These are phyloP conservation scores for Mus spicilegus DNA, from an alignment of 2,113 vertebrate species.

Conservation along the genomic window DNA sequence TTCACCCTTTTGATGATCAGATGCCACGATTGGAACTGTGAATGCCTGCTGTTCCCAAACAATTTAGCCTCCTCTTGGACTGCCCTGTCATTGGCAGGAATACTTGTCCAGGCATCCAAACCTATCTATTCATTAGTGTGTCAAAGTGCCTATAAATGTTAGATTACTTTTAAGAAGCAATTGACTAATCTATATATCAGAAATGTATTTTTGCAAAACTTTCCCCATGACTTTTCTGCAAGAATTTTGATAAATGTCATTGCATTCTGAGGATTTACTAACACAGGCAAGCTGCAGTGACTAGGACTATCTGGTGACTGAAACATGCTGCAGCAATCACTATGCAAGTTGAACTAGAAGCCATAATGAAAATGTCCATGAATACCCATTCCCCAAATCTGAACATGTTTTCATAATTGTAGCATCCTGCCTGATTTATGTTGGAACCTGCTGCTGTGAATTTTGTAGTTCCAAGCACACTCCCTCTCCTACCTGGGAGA, in stretches of 20 bases:
- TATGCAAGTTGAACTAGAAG: conserved; percentile 70
- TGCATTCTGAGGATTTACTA: conserved; percentile 53
- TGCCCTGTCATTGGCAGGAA: conserved; percentile 76
- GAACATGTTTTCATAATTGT: conserved; percentile 8
- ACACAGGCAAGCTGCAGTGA: conserved; percentile 14
- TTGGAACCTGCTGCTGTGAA: conserved; percentile 40
- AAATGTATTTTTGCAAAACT: conserved; percentile 54
- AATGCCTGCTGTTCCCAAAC: conserved; percentile 71
- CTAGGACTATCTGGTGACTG: conserved; percentile 68
- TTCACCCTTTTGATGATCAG: conserved; percentile 67
- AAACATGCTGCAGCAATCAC: conserved; percentile 75
- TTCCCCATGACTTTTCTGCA: conserved; percentile 21
- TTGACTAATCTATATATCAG: conserved; percentile 70
- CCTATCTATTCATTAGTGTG: conserved; percentile 78
- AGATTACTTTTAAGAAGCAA: conserved; percentile 77
- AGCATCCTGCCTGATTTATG: conserved; percentile 36
- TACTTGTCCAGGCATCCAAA: conserved; percentile 74
- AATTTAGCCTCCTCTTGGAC: conserved; percentile 52
- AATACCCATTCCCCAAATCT: conserved; percentile 65
- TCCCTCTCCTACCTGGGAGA: conserved; percentile 29
- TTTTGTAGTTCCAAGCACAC: accelerated
- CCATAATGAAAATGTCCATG: conserved; percentile 57
- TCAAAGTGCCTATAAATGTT: conserved; percentile 80
- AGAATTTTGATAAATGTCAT: conserved; percentile 5
- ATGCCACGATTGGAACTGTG: conserved; percentile 71